Conservation (phyloP, 2,888 invertebrate genomes). For the Glyphotaelius pellucidus region DNA sequence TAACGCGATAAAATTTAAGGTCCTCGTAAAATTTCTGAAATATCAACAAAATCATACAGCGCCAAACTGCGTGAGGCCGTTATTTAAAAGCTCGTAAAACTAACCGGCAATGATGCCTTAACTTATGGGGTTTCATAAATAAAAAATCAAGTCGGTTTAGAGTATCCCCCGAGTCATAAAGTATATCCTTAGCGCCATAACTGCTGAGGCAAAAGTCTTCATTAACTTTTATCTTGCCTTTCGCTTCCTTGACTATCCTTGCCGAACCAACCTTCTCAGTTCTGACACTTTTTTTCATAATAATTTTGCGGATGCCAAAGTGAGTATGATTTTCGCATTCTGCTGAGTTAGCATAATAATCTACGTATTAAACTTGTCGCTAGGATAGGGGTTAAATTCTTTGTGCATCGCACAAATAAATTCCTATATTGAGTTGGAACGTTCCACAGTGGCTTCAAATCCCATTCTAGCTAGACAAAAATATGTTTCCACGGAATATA, state of each 20-base stretch:
- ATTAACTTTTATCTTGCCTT: conserved; percentile 54
- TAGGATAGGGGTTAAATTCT: neutral
- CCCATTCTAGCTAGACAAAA: too few relatives aligned
- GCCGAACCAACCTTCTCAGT: conserved; percentile 40
- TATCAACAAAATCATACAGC: conserved; percentile 2
- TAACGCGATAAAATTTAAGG: neutral
- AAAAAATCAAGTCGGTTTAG: conserved; percentile 37
- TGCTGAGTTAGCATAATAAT: neutral
- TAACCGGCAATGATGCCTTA: conserved; percentile 32
- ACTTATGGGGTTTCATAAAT: conserved; percentile 34
- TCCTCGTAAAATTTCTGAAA: neutral
- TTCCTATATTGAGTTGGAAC: too few relatives aligned
- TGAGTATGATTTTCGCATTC: neutral
- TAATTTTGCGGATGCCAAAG: neutral
- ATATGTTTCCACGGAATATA: too few relatives aligned
- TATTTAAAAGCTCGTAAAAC: conserved; percentile 16
- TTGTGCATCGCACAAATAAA: too few relatives aligned
- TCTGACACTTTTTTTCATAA: neutral
- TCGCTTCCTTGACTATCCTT: conserved; percentile 34
- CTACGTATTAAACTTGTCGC: neutral
- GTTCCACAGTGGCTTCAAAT: too few relatives aligned
- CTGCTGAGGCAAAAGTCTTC: conserved; percentile 50
- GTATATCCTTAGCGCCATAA: conserved; percentile 53
- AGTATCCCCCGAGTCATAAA: conserved; percentile 48
- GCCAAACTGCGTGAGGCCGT: neutral